Percentiles rank a stretch among this genome's conserved stretches.
Evolutionary conservation across 2,888 invertebrate species (phyloP).

Genomic region (Candidula unifasciata): DNA sequence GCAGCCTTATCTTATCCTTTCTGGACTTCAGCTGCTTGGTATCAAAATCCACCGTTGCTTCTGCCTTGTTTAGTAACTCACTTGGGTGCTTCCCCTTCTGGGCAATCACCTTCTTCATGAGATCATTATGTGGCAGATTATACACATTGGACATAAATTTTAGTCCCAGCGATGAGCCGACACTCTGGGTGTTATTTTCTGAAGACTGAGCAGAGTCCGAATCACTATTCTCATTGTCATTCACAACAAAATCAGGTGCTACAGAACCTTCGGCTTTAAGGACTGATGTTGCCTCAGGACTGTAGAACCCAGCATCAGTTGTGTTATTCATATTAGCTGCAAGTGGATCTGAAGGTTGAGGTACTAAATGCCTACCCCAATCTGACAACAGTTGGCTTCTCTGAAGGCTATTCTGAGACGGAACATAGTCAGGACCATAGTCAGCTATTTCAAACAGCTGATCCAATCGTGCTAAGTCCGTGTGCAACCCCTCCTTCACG

Average conservation of each 20-base stretch:
- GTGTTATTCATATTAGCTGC: no score
- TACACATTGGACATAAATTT: constrained; percentile 59
- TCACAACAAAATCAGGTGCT: neutral
- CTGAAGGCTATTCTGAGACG: neutral
- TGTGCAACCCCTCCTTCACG: constrained; percentile 57
- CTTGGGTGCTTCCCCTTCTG: constrained; percentile 41
- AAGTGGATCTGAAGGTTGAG: neutral
- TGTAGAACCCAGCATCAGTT: neutral
- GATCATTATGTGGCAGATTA: constrained; percentile 55
- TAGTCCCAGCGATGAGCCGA: neutral
- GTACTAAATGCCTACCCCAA: neutral
- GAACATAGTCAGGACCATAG: constrained; percentile 61
- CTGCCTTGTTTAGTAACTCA: neutral
- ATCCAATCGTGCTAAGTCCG: constrained; percentile 56
- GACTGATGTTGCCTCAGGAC: neutral
- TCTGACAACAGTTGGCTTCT: neutral
- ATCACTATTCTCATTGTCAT: neutral
- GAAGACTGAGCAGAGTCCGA: neutral
- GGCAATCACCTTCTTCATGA: constrained; percentile 56
- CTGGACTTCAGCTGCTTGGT: constrained; percentile 10
- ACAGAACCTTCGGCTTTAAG: neutral
- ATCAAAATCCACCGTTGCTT: neutral
- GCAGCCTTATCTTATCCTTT: constrained; percentile 10
- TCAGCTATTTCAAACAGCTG: constrained; percentile 60
- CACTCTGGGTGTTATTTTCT: neutral